A percentile compares a stretch with the other conserved stretches of the same genome.
Conservation (phyloP, 2,113 vertebrate species). For the Nerophis lumbriciformis region DNA sequence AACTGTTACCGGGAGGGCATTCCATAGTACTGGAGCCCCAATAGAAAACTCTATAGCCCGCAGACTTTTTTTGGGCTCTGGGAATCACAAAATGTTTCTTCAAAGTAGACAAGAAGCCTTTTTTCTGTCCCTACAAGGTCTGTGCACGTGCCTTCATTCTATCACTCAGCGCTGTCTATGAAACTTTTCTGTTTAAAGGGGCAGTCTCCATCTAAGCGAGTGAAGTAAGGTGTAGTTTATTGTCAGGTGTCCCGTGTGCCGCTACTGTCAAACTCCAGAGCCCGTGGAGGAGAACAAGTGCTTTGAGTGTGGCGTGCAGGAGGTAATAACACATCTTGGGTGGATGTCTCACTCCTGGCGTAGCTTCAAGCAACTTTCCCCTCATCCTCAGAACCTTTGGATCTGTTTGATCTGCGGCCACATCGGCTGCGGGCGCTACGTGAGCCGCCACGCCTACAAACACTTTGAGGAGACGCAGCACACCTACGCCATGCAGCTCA, state of each 20-base stretch:
- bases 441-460: constrained; percentile 93
- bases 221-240: constrained; percentile 10
- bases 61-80: too few relatives aligned
- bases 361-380: neutral
- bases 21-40: too few relatives aligned
- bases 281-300: constrained; percentile 98
- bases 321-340: constrained; percentile 79
- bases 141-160: neutral
- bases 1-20: too few relatives aligned
- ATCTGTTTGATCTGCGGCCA: constrained; percentile 97
- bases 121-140: too few relatives aligned
- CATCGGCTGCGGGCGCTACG: constrained; percentile 94
- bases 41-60: too few relatives aligned
- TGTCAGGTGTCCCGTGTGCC: constrained; percentile 91
- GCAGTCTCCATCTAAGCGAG: constrained; percentile 10
- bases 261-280: constrained; percentile 96
- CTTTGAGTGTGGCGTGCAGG: constrained; percentile 97
- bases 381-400: constrained; percentile 86
- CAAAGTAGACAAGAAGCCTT: too few relatives aligned
- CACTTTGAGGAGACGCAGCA: constrained; percentile 98
- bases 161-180: constrained; percentile 13
- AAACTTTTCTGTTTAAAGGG: neutral
- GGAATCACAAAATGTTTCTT: too few relatives aligned
- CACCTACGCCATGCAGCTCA: constrained; percentile 97
- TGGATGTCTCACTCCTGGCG: too few relatives aligned